Percentiles rank a stretch among this genome's conserved stretches.
phyloP scores from a whole-genome alignment of 2,113 vertebrate species.

The Nothobranchius furzeri region DNA sequence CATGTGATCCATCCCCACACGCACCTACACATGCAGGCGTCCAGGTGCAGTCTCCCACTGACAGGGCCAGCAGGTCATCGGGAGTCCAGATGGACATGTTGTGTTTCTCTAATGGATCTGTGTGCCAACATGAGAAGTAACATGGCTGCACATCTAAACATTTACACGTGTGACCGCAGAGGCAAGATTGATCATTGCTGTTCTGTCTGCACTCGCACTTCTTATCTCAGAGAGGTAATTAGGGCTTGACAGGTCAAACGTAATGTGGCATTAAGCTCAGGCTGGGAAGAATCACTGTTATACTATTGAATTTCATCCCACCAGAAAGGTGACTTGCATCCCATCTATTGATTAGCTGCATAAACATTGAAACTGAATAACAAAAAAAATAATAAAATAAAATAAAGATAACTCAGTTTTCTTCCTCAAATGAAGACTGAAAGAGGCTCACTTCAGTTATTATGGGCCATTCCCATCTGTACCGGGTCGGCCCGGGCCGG shows the following conservation, averaged over 20 bases:
- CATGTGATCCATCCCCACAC: slow-evolving; percentile 1
- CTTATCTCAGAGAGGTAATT: slow-evolving; percentile 55
- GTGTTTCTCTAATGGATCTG: slow-evolving; percentile 40
- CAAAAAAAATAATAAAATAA: too few relatives aligned
- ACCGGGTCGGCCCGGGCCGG: too few relatives aligned
- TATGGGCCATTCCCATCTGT: too few relatives aligned
- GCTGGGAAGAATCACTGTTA: slow-evolving; percentile 23
- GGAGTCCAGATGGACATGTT: slow-evolving; percentile 26
- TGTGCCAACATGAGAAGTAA: slow-evolving; percentile 66
- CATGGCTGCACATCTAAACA: slow-evolving; percentile 66
- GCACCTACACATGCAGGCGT: not conserved
- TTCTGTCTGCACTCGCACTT: slow-evolving; percentile 23
- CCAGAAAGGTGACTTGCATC: not conserved
- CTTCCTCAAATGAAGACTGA: too few relatives aligned
- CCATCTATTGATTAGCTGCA: not conserved
- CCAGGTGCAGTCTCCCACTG: slow-evolving; percentile 69
- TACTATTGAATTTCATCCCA: not conserved
- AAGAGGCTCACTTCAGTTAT: too few relatives aligned
- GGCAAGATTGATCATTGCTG: slow-evolving; percentile 49
- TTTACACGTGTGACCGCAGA: slow-evolving; percentile 50
- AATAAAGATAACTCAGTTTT: too few relatives aligned
- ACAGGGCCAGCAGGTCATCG: slow-evolving; percentile 53
- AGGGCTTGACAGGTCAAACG: slow-evolving; percentile 28
- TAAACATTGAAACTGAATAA: too few relatives aligned
- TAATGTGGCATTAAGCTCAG: slow-evolving; percentile 32